Base-by-base conservation (phyloP, 2,888 invertebrate species). In the Ferrisia virgata region DNA sequence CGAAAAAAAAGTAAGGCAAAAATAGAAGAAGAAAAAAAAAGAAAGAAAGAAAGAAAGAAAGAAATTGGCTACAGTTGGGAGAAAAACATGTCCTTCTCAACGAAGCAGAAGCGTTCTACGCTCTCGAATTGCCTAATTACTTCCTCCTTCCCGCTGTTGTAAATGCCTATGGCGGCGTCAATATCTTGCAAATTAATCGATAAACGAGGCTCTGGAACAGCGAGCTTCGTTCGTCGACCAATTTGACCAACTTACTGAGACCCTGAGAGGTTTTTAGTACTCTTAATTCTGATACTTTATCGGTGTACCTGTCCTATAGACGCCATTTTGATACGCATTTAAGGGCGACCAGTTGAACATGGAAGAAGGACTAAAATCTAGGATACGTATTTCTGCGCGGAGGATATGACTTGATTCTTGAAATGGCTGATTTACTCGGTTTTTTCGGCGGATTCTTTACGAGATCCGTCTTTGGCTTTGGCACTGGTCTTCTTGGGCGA, bases 401-500 rank as follows among this genome's bases (percentile, higher is more conserved):
- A 72, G 36, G 72, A 33, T 83, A 81, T 40, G 64, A 81, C 47
- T 40, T 58, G 39, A 64, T 39, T 47, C 39, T 28, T 79, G 22
- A 31, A 43, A 53, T 36, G 72, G 79, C 22, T 33, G 40, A 36
- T 79, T 79, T 79, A 43, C 15, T 43, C 40, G 58, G 39, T 22
- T 25, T 82, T 79, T 18, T 84, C 53, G 78, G 39, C 39, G 79
- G 72, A n/a, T 0, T 79, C 79, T 58, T 84, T 43, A 33, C 33
- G 28, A n/a, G n/a, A 5, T 15, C 31, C 40, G 15, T 9, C 31
- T 58, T 84, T 83, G 22, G 36, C 15, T 28, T 84, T 79, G 47
- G 47, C 18, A 18, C 6, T 47, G 18, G 22, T 84, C 84, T 64
- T 84, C 79, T 36, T 84, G 79, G 18, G 8, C 43, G 15, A 79